Evolutionary conservation across 2,888 invertebrate species (phyloP).

Genomic region (Dicyrtoma fusca): DNA sequence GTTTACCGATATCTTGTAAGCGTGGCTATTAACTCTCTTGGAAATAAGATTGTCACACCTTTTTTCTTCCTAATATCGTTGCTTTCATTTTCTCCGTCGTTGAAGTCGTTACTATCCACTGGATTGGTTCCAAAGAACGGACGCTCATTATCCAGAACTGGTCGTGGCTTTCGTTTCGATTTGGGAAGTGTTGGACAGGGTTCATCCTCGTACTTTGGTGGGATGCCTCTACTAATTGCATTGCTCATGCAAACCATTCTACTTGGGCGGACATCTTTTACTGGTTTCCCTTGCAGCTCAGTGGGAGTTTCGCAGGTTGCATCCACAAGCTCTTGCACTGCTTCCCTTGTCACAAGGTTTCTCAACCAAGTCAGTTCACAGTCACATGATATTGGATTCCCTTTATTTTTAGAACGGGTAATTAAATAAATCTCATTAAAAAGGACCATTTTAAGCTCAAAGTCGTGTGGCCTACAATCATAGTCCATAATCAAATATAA

Average conservation of each 20-base stretch:
- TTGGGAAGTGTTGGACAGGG: constrained; percentile 45
- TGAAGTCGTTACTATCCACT: constrained; percentile 22
- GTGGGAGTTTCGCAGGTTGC: constrained; percentile 55
- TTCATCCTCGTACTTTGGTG: constrained; percentile 40
- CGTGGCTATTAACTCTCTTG: neutral
- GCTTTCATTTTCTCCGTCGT: constrained; percentile 24
- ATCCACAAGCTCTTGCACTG: constrained; percentile 49
- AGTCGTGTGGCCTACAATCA: no score
- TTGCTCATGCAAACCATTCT: constrained; percentile 48
- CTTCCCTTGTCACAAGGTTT: constrained; percentile 59
- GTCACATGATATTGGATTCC: constrained; percentile 80
- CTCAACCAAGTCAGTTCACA: constrained; percentile 82
- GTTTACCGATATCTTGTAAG: neutral
- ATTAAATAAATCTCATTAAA: neutral
- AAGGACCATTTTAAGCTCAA: no score
- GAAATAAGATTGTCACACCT: constrained; percentile 29
- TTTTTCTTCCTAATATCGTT: constrained; percentile 45
- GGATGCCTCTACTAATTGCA: constrained; percentile 32
- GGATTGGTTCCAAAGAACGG: constrained; percentile 46
- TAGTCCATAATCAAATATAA: no score
- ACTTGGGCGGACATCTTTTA: constrained; percentile 55
- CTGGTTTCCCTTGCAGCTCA: constrained; percentile 51
- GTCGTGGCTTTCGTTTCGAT: constrained; percentile 48
- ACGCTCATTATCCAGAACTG: constrained; percentile 43
- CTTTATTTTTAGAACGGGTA: constrained; percentile 61